phyloP scores from a whole-genome alignment of 2,888 invertebrate genomes.

The Psococerastis gibbosa region DNA sequence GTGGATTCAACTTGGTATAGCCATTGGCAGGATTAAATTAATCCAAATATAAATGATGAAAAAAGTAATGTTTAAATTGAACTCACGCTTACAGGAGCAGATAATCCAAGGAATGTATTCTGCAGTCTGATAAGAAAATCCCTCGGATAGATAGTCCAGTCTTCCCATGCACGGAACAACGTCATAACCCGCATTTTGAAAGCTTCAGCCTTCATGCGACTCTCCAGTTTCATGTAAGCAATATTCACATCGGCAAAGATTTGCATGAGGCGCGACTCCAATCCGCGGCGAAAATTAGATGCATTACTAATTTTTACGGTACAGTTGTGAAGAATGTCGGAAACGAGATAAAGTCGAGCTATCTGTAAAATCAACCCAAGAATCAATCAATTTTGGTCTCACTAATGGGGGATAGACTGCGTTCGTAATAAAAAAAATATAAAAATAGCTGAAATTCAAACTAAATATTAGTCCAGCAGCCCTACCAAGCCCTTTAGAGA shows the following conservation, averaged over 20 bases:
- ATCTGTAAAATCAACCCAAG: no score
- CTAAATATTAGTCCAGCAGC: no score
- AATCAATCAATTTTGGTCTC: no score
- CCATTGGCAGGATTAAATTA: no score
- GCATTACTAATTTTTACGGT: conserved; percentile 92
- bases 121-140: conserved; percentile 77
- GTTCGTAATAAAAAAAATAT: no score
- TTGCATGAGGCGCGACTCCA: conserved; percentile 60
- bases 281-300: conserved; percentile 73
- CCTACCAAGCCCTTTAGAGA: no score
- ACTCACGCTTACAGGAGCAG: conserved; percentile 16
- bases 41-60: no score
- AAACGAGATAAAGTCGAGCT: conserved; percentile 82
- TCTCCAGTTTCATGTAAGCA: conserved; percentile 55
- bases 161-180: conserved; percentile 92
- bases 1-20: no score
- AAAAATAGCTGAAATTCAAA: no score
- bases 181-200: conserved; percentile 79
- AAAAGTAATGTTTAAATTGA: no score
- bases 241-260: conserved; percentile 58
- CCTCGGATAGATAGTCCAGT: conserved; percentile 88
- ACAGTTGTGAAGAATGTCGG: conserved; percentile 93
- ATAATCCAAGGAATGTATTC: conserved; percentile 74
- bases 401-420: no score
- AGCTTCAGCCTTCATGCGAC: conserved; percentile 84